phyloP scores from a whole-genome alignment of 2,797 vertebrate species.

The Enteromius anoplus region DNA sequence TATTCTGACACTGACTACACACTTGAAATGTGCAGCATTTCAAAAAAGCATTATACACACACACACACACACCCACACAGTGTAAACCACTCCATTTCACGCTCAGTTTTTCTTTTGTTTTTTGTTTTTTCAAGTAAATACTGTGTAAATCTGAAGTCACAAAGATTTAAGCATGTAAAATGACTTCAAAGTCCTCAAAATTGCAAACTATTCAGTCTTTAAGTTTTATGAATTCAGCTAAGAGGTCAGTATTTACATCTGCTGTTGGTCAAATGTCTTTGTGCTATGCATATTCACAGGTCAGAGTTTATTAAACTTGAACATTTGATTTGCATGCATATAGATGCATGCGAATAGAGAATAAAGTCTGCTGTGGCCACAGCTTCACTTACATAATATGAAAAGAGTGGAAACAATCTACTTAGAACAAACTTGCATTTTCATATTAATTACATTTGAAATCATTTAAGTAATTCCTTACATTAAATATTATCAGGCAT shows the following conservation, averaged over 20 bases:
- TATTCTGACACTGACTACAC: not conserved
- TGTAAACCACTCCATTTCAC: slow-evolving; percentile 4
- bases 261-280: not conserved
- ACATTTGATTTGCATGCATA: not conserved
- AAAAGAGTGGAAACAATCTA: not conserved
- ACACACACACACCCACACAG: not conserved
- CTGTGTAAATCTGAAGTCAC: slow-evolving; percentile 3
- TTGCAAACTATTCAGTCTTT: not conserved
- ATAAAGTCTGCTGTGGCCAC: not conserved
- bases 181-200: not conserved
- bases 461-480: not conserved
- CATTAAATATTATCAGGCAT: not conserved
- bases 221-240: not conserved
- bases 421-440: not conserved
- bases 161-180: not conserved
- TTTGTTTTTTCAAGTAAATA: not conserved
- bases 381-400: not conserved
- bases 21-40: not conserved
- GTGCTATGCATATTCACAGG: not conserved
- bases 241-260: not conserved
- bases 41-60: not conserved
- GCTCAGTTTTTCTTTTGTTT: not conserved
- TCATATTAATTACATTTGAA: not conserved
- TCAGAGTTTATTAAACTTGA: not conserved
- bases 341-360: not conserved